Percentiles rank a stretch among this genome's conserved stretches.
Evolutionary conservation across 2,797 vertebrate species (phyloP).

Genomic region (Crotalus adamanteus): DNA sequence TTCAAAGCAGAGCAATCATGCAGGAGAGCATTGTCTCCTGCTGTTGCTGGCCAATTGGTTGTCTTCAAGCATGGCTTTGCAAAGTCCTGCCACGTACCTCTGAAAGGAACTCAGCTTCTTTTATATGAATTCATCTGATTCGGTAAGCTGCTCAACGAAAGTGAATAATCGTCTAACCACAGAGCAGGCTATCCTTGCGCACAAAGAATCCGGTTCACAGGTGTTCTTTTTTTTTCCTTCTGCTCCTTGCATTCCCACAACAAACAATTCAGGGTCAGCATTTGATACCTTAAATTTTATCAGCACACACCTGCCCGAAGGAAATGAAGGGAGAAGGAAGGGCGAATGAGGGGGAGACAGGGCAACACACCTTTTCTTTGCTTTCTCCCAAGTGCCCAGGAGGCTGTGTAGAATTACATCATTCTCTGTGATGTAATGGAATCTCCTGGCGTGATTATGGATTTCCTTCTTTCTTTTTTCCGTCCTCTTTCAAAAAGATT

Average conservation of each 20-base stretch:
- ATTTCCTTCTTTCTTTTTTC: not conserved
- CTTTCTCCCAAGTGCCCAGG: constrained; percentile 1
- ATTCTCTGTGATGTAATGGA: constrained; percentile 4
- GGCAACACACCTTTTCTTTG: constrained; percentile 47
- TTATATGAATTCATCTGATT: constrained; percentile 43
- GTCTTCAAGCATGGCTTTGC: constrained; percentile 36
- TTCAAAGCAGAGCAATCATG: not conserved
- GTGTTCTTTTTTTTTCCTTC: constrained; percentile 39
- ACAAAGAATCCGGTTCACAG: constrained; percentile 52
- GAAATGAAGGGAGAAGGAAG: not conserved
- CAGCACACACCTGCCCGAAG: constrained; percentile 49
- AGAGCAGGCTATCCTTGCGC: constrained; percentile 42
- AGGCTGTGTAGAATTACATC: constrained; percentile 39
- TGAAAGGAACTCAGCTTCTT: constrained; percentile 4
- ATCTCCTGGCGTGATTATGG: not conserved
- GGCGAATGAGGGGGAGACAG: not conserved
- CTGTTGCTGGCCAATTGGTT: constrained; percentile 36
- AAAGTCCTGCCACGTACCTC: not conserved
- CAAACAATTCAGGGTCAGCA: constrained; percentile 45
- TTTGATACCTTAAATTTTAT: constrained; percentile 54
- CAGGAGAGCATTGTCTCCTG: not conserved
- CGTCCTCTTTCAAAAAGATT: not conserved
- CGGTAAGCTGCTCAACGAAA: constrained; percentile 43
- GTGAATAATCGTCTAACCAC: constrained; percentile 40
- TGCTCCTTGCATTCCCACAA: constrained; percentile 36